Base-by-base conservation (phyloP, 2,797 vertebrate genomes). In the Capromys pilorides region DNA sequence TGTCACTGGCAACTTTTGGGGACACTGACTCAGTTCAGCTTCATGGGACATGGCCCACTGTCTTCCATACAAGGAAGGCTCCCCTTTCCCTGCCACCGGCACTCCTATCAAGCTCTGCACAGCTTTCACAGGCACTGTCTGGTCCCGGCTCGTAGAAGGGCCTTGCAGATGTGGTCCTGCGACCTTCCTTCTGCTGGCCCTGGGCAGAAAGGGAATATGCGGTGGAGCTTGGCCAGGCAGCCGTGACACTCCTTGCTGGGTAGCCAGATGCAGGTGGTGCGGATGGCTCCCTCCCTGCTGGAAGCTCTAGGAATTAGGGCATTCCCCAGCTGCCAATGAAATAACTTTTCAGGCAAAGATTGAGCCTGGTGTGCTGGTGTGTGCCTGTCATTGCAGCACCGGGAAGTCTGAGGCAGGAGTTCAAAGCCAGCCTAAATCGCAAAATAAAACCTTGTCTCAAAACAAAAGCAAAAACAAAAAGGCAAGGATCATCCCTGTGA, bases 261-360 rank as follows among this genome's bases (percentile, higher is more conserved):
- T 57, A 45, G 16, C 51, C 66, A 81, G 10, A 26, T n/a, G 24
- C 49, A 51, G 57, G 41, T 57, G 62, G 73, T 41, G 10, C 66
- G 39, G 80, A 8, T 33, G 77, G 73, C 59, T 86, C 33, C 62
- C 39, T 79, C 26, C 78, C 71, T 64, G 73, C 59, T 88, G 67
- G 51, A 84, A 81, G 77, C 90, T 71, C 51, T 85, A 75, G n/a
- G 81, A 66, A 33, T 92, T 6, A 88, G 86, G 73, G 49, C 49
- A 41, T 73, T 93, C 73, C 31, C 64, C 10, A 83, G 93, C 36
- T 14, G 51, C 41, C 36, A 77, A 1, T 64, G 67, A 12, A 51
- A 49, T 39, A 59, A 39, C 67, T 81, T 26, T 80, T 87, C 62
- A 79, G 66, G n/a, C 78, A 83, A 77, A 6, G 26, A 31, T 49